A percentile compares a stretch with the other conserved stretches of the same genome.
Evolutionary conservation across 64 coral and sea anemone species (phyloP).

Genomic region (Actinia tenebrosa): DNA sequence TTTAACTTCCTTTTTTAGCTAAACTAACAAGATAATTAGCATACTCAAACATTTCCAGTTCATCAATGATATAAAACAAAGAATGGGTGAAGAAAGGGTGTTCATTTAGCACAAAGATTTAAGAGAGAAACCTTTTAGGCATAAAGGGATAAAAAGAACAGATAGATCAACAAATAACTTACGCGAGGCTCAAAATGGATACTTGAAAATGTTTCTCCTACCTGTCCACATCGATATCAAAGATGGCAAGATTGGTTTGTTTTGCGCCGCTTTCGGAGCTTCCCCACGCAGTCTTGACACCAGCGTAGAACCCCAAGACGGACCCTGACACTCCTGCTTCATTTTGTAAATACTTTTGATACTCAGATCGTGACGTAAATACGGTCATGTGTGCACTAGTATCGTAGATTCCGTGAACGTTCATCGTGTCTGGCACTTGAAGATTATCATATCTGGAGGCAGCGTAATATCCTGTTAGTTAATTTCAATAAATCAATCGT

Average conservation of each 20-base stretch:
- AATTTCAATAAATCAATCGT: too few species aligned
- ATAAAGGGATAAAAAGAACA: too few species aligned
- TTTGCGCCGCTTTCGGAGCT: neutral
- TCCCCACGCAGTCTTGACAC: conserved; percentile 28
- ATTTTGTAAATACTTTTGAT: conserved; percentile 17
- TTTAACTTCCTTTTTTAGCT: too few species aligned
- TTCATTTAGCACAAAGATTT: too few species aligned
- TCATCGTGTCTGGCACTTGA: conserved; percentile 48
- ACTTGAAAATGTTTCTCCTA: neutral
- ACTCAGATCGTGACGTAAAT: conserved; percentile 24
- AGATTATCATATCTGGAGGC: conserved; percentile 24
- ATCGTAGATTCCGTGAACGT: conserved; percentile 40
- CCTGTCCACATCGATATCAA: conserved; percentile 44
- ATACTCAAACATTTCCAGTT: too few species aligned
- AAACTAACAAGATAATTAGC: neutral
- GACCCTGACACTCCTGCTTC: conserved; percentile 42
- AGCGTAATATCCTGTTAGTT: too few species aligned
- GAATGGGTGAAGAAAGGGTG: too few species aligned
- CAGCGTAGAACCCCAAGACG: conserved; percentile 34
- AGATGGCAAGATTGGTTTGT: conserved; percentile 21
- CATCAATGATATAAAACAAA: too few species aligned
- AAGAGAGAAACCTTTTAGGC: too few species aligned
- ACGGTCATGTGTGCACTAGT: conserved; percentile 27
- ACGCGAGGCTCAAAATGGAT: neutral
- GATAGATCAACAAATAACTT: too few species aligned